Evolutionary conservation across 2,888 invertebrate genomes (phyloP).

Genomic region (Phyllotreta cruciferae): DNA sequence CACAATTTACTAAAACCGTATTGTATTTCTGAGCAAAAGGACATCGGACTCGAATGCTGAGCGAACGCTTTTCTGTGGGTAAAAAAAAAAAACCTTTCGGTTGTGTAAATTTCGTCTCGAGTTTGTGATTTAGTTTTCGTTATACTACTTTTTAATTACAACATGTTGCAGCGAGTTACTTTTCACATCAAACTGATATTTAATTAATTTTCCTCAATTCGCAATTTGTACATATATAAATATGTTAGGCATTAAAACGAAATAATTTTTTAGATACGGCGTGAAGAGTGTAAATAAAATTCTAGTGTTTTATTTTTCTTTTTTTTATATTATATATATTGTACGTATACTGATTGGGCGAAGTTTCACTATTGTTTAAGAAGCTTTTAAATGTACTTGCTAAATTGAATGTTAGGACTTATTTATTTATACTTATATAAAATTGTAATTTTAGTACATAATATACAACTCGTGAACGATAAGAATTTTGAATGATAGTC

Average conservation of each 20-base stretch:
- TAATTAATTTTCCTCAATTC: conserved; percentile 48
- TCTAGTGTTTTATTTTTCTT: conserved; percentile 53
- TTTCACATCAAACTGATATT: conserved; percentile 42
- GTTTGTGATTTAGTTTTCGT: conserved; percentile 32
- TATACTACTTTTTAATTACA: conserved; percentile 25
- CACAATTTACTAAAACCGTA: conserved; percentile 1
- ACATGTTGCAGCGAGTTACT: conserved; percentile 11
- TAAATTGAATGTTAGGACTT: too few species aligned
- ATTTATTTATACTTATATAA: too few species aligned
- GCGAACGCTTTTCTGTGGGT: conserved; percentile 5
- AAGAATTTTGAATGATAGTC: too few species aligned
- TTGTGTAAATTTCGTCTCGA: conserved; percentile 21
- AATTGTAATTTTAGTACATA: too few species aligned
- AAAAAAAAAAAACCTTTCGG: conserved; percentile 14
- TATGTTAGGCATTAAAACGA: conserved; percentile 45
- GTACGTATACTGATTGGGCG: conserved; percentile 13
- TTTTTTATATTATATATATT: conserved; percentile 44
- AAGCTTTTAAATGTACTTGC: too few species aligned
- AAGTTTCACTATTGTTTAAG: conserved; percentile 1
- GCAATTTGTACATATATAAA: conserved; percentile 47
- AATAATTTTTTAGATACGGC: conserved; percentile 45
- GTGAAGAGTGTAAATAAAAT: conserved; percentile 57
- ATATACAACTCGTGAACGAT: too few species aligned
- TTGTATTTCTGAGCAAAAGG: not conserved
- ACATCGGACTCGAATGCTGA: conserved; percentile 9